Evolutionary conservation across 2,888 invertebrate genomes (phyloP).

Genomic region (Macrophya annulata): DNA sequence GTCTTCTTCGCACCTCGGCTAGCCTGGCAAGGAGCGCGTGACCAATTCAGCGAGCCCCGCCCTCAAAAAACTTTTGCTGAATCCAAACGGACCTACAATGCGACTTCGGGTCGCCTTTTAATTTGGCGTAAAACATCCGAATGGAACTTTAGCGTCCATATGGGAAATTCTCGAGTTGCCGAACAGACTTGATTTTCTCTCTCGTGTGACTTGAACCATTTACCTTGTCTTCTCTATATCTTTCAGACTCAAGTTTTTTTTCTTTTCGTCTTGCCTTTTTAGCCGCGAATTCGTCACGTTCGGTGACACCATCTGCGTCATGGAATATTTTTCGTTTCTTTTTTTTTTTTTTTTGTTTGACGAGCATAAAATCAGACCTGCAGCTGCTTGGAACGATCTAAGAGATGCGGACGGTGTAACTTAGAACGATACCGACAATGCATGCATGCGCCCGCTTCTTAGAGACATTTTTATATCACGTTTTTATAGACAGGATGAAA

Average conservation of each 20-base stretch:
- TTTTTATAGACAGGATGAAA: constrained; percentile 25
- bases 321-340: not conserved
- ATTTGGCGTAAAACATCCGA: constrained; percentile 36
- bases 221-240: not conserved
- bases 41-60: constrained; percentile 47
- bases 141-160: constrained; percentile 27
- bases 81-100: not conserved
- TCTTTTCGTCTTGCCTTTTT: not conserved
- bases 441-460: not conserved
- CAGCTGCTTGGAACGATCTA: constrained; percentile 38
- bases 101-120: constrained; percentile 21
- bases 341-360: constrained; percentile 18
- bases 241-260: not conserved
- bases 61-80: constrained; percentile 27
- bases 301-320: constrained; percentile 50
- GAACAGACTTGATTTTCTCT: constrained; percentile 23
- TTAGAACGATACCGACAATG: constrained; percentile 24
- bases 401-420: not conserved
- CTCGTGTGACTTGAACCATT: constrained; percentile 6
- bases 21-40: constrained; percentile 8
- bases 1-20: constrained; percentile 50
- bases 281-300: constrained; percentile 55
- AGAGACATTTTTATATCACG: not conserved
- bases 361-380: constrained; percentile 52
- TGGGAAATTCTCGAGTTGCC: not conserved